Evolutionary conservation across 2,113 vertebrate genomes (phyloP).

Genomic region (Helogale parvula): DNA sequence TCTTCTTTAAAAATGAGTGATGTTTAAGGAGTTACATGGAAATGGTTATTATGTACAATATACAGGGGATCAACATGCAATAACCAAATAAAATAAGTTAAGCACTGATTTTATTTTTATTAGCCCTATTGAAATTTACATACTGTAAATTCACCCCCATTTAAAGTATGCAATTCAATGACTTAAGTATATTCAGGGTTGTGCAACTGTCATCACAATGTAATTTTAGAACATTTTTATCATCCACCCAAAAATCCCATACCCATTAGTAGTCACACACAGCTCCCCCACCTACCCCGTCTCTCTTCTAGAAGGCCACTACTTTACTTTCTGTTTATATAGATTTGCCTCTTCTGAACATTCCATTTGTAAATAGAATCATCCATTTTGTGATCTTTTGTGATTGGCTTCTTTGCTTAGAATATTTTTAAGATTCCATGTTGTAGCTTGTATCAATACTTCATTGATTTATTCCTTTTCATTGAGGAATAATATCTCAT

Average conservation of each 20-base stretch:
- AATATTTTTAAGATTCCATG: background rate
- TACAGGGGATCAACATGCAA: background rate
- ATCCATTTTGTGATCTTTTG: background rate
- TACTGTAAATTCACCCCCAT: background rate
- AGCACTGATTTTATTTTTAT: conserved; percentile 15
- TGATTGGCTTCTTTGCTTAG: background rate
- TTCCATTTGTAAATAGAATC: background rate
- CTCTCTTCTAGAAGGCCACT: background rate
- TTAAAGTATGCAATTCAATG: background rate
- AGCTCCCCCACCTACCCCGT: background rate
- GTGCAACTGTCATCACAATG: background rate
- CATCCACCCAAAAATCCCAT: background rate
- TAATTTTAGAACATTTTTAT: conserved; percentile 24
- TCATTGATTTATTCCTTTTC: conserved; percentile 19
- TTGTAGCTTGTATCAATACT: background rate
- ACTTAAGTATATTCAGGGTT: background rate
- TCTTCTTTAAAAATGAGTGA: conserved; percentile 26
- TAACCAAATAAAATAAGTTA: background rate
- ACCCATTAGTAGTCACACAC: background rate
- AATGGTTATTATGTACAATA: background rate
- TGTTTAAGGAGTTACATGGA: background rate
- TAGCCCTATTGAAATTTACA: background rate
- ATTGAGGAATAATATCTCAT: background rate
- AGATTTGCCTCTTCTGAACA: conserved; percentile 26
- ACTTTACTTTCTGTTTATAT: background rate